phyloP scores from a whole-genome alignment of 2,888 invertebrate genomes.

The Nomada hirtipes region DNA sequence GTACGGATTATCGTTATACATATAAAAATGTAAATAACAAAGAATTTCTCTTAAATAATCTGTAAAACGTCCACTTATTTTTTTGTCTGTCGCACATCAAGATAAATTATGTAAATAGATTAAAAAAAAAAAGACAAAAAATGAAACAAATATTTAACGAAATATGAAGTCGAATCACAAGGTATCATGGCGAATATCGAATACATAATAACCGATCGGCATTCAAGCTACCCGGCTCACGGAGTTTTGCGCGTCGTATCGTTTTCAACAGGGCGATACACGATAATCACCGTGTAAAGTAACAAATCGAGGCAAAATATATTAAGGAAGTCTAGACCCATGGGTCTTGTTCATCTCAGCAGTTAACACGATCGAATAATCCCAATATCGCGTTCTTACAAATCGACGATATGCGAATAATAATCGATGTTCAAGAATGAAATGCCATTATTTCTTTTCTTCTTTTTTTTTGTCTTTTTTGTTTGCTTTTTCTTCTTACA shows the following conservation, averaged over 20 bases:
- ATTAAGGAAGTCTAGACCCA: constrained; percentile 20
- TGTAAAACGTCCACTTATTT: constrained; percentile 12
- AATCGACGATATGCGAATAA: constrained; percentile 60
- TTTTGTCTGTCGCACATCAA: not conserved
- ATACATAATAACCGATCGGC: constrained; percentile 9
- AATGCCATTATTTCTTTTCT: not conserved
- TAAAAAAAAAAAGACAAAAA: constrained; percentile 8
- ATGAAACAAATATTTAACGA: constrained; percentile 15
- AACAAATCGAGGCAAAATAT: constrained; percentile 32
- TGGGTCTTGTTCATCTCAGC: not conserved
- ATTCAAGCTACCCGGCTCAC: constrained; percentile 42
- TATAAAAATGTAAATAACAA: constrained; percentile 24
- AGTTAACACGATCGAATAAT: constrained; percentile 20
- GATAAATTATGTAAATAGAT: constrained; percentile 4
- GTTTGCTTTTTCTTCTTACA: not conserved
- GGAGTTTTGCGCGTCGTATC: constrained; percentile 44
- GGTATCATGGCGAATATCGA: constrained; percentile 7
- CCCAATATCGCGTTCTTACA: constrained; percentile 32
- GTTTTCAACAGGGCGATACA: constrained; percentile 15
- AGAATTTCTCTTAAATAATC: constrained; percentile 12
- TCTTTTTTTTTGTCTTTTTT: not conserved
- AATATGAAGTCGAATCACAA: constrained; percentile 31
- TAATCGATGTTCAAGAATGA: constrained; percentile 52
- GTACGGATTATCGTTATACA: constrained; percentile 4
- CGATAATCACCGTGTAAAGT: constrained; percentile 15